phyloP scores from a whole-genome alignment of 2,797 vertebrate species.

The Urosaurus nigricauda region DNA sequence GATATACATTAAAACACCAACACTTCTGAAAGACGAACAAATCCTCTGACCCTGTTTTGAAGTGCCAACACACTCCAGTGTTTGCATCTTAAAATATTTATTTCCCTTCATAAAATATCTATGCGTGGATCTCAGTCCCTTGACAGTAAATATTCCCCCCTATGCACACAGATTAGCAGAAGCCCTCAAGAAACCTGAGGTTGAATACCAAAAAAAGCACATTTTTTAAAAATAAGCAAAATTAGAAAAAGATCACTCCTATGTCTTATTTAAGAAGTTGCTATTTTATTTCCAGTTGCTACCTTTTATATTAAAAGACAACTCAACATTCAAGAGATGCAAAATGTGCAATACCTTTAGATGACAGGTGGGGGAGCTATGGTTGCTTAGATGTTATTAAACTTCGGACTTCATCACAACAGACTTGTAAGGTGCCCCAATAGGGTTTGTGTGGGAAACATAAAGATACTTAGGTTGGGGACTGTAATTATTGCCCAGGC shows the following conservation, averaged over 20 bases:
- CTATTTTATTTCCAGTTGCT: not conserved
- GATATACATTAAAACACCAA: slow-evolving; percentile 60
- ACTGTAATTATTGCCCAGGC: no score
- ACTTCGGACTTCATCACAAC: no score
- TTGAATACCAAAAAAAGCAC: slow-evolving; percentile 52
- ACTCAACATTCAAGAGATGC: not conserved
- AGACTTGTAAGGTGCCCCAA: no score
- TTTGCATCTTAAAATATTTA: slow-evolving; percentile 80
- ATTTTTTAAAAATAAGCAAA: slow-evolving; percentile 19
- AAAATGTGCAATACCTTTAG: not conserved
- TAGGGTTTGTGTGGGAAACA: no score
- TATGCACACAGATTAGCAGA: slow-evolving; percentile 69
- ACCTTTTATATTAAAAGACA: slow-evolving; percentile 14
- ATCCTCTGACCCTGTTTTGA: slow-evolving; percentile 76
- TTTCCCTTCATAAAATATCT: slow-evolving; percentile 79
- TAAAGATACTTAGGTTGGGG: no score
- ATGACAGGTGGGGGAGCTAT: not conserved
- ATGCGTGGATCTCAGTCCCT: slow-evolving; percentile 69
- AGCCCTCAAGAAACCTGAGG: slow-evolving; percentile 63
- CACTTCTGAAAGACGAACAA: slow-evolving; percentile 68
- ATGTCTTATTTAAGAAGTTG: slow-evolving; percentile 39
- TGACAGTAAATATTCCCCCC: slow-evolving; percentile 61
- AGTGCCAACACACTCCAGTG: slow-evolving; percentile 67
- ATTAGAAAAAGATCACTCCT: not conserved
- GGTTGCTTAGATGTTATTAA: not conserved